These are phyloP conservation scores for Nomada ferruginata DNA, from an alignment of 2,888 invertebrate genomes.

Conservation along the genomic window DNA sequence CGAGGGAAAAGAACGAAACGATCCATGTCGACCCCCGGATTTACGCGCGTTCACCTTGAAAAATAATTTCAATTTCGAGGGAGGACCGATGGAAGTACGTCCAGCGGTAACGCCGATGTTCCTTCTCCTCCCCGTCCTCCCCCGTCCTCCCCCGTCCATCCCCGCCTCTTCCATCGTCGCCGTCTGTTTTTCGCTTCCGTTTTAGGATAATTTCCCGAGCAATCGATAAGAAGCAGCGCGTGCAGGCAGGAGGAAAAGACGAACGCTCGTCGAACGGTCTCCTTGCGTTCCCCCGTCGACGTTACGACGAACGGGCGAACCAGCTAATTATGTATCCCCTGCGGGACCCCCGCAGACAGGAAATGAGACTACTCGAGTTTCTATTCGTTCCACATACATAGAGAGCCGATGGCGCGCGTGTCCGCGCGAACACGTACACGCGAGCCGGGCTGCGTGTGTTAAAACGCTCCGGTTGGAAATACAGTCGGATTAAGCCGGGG, in stretches of 20 bases:
- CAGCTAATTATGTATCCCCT: constrained; percentile 83
- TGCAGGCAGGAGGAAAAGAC: constrained; percentile 46
- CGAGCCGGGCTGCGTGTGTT: constrained; percentile 17
- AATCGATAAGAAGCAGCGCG: constrained; percentile 61
- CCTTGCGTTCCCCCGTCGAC: constrained; percentile 45
- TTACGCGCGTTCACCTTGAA: constrained; percentile 19
- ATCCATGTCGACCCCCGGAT: constrained; percentile 2
- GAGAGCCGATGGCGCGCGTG: neutral
- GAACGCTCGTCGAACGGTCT: constrained; percentile 54
- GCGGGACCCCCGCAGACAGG: constrained; percentile 82
- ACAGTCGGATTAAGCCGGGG: constrained; percentile 78
- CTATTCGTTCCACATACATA: constrained; percentile 64
- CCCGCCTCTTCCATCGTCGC: no score
- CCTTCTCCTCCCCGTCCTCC: neutral
- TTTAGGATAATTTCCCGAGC: constrained; percentile 53
- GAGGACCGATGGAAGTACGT: neutral
- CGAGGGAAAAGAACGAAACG: constrained; percentile 26
- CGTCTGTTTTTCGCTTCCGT: neutral
- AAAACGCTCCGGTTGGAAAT: constrained; percentile 69
- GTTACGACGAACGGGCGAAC: constrained; percentile 74
- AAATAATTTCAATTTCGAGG: constrained; percentile 32
- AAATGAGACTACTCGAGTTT: constrained; percentile 82
- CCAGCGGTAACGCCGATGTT: neutral
- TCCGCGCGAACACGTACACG: constrained; percentile 48
- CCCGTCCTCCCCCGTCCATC: neutral